Conservation (phyloP, 2,888 invertebrate genomes). For the Melangyna quadrimaculata region DNA sequence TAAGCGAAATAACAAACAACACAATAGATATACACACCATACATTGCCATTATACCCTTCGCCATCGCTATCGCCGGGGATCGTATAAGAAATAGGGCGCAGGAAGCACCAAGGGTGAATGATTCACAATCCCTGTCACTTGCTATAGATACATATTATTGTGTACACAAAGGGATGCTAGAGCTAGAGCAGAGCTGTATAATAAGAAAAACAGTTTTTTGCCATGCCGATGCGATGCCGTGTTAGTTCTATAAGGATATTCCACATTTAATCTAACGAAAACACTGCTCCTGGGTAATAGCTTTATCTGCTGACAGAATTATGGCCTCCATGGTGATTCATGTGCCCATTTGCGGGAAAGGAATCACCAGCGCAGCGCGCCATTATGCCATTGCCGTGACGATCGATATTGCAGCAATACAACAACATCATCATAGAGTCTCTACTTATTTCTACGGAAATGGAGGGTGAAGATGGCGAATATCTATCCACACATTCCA, state of each 20-base stretch:
- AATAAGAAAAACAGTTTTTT: constrained; percentile 28
- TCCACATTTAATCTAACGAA: constrained; percentile 73
- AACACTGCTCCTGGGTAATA: constrained; percentile 76
- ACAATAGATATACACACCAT: constrained; percentile 43
- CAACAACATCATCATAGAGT: neutral
- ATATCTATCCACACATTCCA: constrained; percentile 57
- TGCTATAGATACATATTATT: constrained; percentile 13
- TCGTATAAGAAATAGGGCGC: constrained; percentile 10
- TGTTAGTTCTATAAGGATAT: constrained; percentile 69
- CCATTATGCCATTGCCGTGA: constrained; percentile 51
- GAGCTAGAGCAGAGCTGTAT: neutral
- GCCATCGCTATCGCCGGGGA: too few species aligned
- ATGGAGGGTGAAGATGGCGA: constrained; percentile 17
- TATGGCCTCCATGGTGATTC: constrained; percentile 79
- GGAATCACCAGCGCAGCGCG: constrained; percentile 65
- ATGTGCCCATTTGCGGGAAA: constrained; percentile 74
- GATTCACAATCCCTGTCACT: constrained; percentile 61
- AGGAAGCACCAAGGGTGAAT: constrained; percentile 58
- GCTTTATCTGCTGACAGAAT: constrained; percentile 80
- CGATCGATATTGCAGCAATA: constrained; percentile 70
- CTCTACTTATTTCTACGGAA: constrained; percentile 1
- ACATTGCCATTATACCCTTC: constrained; percentile 67
- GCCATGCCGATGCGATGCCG: neutral
- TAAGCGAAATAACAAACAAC: constrained; percentile 67
- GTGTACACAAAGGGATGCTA: constrained; percentile 46